phyloP scores from a whole-genome alignment of 2,113 vertebrate genomes.

The Hyaena hyaena region DNA sequence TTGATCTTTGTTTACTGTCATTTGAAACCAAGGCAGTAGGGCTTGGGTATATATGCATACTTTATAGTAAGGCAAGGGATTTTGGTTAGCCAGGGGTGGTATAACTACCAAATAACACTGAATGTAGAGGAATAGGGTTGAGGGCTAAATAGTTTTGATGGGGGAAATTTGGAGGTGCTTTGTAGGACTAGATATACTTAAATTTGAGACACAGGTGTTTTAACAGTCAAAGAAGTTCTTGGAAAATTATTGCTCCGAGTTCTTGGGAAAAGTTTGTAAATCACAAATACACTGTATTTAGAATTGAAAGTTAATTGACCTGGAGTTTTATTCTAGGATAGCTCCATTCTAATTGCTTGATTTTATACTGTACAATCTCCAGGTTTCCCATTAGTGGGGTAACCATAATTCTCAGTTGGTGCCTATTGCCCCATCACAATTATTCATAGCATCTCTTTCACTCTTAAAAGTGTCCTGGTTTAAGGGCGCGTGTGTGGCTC shows the following conservation, averaged over 20 bases:
- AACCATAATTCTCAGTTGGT: neutral
- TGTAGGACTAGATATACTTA: neutral
- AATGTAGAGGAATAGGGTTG: neutral
- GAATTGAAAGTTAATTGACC: conserved; percentile 19
- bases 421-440: neutral
- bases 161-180: neutral
- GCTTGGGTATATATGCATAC: neutral
- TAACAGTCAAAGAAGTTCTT: neutral
- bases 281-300: neutral
- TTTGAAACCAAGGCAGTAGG: conserved; percentile 9
- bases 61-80: neutral
- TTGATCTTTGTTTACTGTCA: neutral
- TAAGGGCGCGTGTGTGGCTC: neutral
- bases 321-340: neutral
- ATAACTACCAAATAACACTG: neutral
- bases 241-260: neutral
- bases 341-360: neutral
- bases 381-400: neutral
- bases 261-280: conserved; percentile 38
- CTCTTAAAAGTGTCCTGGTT: neutral
- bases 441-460: neutral
- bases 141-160: conserved; percentile 21
- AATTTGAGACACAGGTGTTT: neutral
- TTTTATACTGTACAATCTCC: neutral
- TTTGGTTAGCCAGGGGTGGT: neutral